Percentiles rank a stretch among this genome's conserved stretches.
phyloP scores from a whole-genome alignment of 1,140 invertebrate genomes.

The Pseudomyrmex cubaensis region DNA sequence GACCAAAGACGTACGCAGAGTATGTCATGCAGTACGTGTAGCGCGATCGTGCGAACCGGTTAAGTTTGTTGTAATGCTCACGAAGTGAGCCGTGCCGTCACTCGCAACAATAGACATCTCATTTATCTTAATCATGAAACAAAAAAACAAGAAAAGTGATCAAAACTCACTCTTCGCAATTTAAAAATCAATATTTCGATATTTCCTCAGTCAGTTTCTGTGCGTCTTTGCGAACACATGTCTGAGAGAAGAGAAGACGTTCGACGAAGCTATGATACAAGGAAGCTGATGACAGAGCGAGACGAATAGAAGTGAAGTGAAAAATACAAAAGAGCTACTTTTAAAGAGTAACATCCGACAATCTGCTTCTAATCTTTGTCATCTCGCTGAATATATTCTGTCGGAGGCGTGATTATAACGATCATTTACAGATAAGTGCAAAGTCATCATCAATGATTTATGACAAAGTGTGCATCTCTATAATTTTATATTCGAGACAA shows the following conservation, averaged over 20 bases:
- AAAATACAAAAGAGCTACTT: not conserved
- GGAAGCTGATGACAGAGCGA: not conserved
- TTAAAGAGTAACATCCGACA: not conserved
- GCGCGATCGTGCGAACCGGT: slow-evolving; percentile 32
- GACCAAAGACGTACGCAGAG: slow-evolving; percentile 5
- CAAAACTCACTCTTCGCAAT: slow-evolving; percentile 36
- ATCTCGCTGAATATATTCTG: not conserved
- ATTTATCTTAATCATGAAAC: too few species aligned
- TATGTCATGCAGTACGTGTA: slow-evolving; percentile 43
- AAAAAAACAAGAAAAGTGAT: not conserved
- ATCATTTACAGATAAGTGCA: not conserved
- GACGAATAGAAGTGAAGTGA: not conserved
- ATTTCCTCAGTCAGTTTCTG: slow-evolving; percentile 1
- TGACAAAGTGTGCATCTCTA: not conserved
- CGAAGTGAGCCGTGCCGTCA: not conserved
- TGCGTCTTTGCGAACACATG: slow-evolving; percentile 13
- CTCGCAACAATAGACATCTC: slow-evolving; percentile 4
- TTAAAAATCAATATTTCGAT: slow-evolving; percentile 1
- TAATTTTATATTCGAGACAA: slow-evolving; percentile 27
- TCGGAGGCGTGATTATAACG: not conserved
- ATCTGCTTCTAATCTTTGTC: not conserved
- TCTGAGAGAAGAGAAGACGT: not conserved
- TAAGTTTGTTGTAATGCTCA: slow-evolving; percentile 25
- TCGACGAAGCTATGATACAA: not conserved
- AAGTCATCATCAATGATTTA: slow-evolving; percentile 33